Conservation (phyloP, 2,113 vertebrate genomes). For the Colinus virginianus region DNA sequence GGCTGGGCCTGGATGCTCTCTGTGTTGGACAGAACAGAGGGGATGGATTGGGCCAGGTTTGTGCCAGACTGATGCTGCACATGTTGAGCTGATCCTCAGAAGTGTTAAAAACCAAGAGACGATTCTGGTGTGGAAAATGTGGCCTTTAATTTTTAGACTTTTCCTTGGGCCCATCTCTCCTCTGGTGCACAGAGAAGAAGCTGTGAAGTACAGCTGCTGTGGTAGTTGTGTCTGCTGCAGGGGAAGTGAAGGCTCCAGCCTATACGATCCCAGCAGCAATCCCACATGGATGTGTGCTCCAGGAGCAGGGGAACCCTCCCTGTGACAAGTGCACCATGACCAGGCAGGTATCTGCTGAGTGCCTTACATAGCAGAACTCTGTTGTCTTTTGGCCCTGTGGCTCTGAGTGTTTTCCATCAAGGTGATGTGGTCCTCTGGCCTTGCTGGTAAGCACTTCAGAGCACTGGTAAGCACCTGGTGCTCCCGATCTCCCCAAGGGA, state of each 20-base stretch:
- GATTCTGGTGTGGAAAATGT: background rate
- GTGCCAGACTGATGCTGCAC: background rate
- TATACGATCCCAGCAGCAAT: background rate
- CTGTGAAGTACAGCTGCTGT: fast-evolving
- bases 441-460: slow-evolving; percentile 39
- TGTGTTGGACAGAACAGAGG: fast-evolving
- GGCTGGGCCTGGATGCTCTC: background rate
- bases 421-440: background rate
- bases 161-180: background rate
- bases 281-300: background rate
- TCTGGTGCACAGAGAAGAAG: fast-evolving
- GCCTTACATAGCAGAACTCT: background rate
- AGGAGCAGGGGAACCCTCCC: background rate
- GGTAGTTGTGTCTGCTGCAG: background rate
- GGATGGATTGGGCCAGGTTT: background rate
- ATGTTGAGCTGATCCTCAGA: background rate
- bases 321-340: background rate
- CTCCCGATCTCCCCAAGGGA: slow-evolving; percentile 6
- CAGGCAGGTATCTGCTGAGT: background rate
- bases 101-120: background rate
- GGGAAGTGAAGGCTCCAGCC: background rate
- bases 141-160: background rate
- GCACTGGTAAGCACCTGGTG: slow-evolving; percentile 3
- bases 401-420: background rate
- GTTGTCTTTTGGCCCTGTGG: background rate